These are phyloP conservation scores for Lepus townsendii DNA, from an alignment of 2,797 vertebrate species.

Conservation along the genomic window DNA sequence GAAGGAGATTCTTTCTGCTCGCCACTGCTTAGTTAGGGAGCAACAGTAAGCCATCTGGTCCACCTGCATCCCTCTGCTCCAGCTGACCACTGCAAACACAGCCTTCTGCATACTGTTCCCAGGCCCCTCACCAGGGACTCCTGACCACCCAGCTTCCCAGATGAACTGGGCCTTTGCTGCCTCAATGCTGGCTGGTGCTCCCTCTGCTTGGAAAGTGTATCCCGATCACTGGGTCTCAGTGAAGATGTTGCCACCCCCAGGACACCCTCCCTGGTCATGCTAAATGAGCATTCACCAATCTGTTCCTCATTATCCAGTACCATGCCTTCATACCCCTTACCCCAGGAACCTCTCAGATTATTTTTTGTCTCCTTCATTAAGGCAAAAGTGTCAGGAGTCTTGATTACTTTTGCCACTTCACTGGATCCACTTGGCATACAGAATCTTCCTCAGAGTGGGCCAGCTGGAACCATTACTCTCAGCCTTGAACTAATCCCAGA, in stretches of 20 bases:
- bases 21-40: neutral
- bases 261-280: neutral
- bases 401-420: neutral
- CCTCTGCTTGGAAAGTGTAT: neutral
- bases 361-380: neutral
- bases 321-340: neutral
- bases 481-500: neutral
- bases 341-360: neutral
- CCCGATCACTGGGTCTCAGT: neutral
- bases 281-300: neutral
- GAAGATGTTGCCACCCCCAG: neutral
- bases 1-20: neutral
- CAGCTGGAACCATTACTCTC: neutral
- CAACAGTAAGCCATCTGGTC: neutral
- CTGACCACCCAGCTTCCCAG: neutral
- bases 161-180: neutral
- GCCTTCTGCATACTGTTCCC: neutral
- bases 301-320: neutral
- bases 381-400: neutral
- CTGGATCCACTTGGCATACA: neutral
- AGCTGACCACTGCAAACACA: neutral
- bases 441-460: neutral
- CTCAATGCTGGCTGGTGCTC: neutral
- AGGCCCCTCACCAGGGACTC: neutral
- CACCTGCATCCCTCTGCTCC: neutral